Conservation (phyloP, 2,113 vertebrate genomes). For the Ceuthmochares aereus region DNA sequence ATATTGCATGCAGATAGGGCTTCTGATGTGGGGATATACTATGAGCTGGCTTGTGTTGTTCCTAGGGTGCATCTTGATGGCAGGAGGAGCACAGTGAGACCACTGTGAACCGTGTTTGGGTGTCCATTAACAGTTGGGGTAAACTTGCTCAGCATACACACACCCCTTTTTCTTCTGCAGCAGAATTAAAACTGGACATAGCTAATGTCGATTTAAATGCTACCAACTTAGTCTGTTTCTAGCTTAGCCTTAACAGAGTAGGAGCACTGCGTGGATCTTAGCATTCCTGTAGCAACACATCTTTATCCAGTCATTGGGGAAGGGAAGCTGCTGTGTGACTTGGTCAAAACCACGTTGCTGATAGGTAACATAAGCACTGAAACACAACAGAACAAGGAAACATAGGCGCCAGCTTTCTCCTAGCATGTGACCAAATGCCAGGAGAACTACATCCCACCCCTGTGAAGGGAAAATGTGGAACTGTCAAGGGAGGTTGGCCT, state of each 20-base stretch:
- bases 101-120: not conserved
- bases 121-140: not conserved
- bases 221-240: not conserved
- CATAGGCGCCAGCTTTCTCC: not conserved
- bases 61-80: not conserved
- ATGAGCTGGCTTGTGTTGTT: not conserved
- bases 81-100: not conserved
- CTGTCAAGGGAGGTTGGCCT: not conserved
- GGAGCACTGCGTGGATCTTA: not conserved
- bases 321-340: not conserved
- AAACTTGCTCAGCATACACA: not conserved
- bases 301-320: not conserved
- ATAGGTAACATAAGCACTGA: not conserved
- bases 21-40: slow-evolving; percentile 1
- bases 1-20: slow-evolving; percentile 67
- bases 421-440: not conserved
- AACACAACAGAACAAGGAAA: not conserved
- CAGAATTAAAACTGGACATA: not conserved
- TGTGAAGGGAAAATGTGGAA: not conserved
- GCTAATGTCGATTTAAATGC: not conserved
- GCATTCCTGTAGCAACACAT: not conserved
- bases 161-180: not conserved
- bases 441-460: not conserved
- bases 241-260: not conserved
- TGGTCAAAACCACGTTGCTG: not conserved